Evolutionary conservation across 1,140 invertebrate genomes (phyloP).

Genomic region (Bombus fervidus): DNA sequence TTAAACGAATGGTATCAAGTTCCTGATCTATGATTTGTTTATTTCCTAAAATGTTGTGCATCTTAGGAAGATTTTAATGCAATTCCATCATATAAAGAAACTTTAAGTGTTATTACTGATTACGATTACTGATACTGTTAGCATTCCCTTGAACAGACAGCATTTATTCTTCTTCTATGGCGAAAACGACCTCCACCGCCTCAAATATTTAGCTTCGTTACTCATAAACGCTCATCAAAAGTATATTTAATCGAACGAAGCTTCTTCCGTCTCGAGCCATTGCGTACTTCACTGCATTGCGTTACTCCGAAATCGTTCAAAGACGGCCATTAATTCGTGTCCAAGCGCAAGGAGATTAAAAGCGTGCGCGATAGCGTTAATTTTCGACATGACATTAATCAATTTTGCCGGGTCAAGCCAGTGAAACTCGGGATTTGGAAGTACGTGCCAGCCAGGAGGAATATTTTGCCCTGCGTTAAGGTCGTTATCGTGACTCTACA

Average conservation of each 20-base stretch:
- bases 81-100: too few relatives aligned
- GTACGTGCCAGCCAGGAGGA: background rate
- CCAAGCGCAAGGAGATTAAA: background rate
- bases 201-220: too few relatives aligned
- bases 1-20: too few relatives aligned
- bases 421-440: too few relatives aligned
- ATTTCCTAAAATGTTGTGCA: background rate
- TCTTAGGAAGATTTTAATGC: background rate
- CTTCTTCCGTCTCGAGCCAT: background rate
- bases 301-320: background rate
- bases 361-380: background rate
- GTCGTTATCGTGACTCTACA: constrained; percentile 8
- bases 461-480: constrained; percentile 3
- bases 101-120: too few relatives aligned
- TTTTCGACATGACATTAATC: background rate
- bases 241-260: background rate
- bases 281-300: background rate
- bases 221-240: too few relatives aligned
- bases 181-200: too few relatives aligned
- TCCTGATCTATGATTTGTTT: background rate
- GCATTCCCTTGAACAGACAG: too few relatives aligned
- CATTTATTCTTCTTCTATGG: too few relatives aligned
- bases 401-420: background rate
- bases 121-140: too few relatives aligned
- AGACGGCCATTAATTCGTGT: background rate